These are phyloP conservation scores for Nasalis larvatus DNA, from an alignment of 2,113 vertebrate genomes.

Conservation along the genomic window DNA sequence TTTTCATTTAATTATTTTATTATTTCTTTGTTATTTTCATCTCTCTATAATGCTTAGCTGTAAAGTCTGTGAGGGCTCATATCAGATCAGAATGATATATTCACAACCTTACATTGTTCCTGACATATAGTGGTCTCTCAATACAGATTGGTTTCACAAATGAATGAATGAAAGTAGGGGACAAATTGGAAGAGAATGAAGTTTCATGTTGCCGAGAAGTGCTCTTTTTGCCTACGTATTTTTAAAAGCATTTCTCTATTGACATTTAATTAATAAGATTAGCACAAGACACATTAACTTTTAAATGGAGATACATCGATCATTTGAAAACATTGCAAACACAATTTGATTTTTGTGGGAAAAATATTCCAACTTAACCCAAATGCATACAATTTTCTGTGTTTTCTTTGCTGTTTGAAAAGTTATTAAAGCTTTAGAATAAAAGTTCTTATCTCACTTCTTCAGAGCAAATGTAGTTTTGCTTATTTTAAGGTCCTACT, in stretches of 20 bases:
- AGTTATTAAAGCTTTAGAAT: background rate
- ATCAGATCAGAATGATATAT: background rate
- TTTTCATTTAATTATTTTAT: background rate
- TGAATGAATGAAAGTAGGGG: background rate
- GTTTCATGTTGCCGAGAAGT: background rate
- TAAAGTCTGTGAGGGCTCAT: background rate
- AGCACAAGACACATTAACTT: background rate
- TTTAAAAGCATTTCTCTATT: background rate
- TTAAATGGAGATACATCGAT: background rate
- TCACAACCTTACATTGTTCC: background rate
- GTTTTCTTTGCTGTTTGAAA: constrained; percentile 18
- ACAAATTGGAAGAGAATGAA: constrained; percentile 3
- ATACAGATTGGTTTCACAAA: background rate
- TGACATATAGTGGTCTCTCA: background rate
- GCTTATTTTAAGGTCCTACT: constrained; percentile 45
- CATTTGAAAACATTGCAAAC: background rate
- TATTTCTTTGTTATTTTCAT: background rate
- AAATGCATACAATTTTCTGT: background rate
- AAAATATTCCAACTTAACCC: background rate
- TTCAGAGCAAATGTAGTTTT: background rate
- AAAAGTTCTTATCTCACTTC: background rate
- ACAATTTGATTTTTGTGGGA: background rate
- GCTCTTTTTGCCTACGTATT: background rate
- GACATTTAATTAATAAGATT: background rate
- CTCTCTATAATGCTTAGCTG: background rate